phyloP scores from a whole-genome alignment of 2,113 vertebrate species.

The Danio rerio region DNA sequence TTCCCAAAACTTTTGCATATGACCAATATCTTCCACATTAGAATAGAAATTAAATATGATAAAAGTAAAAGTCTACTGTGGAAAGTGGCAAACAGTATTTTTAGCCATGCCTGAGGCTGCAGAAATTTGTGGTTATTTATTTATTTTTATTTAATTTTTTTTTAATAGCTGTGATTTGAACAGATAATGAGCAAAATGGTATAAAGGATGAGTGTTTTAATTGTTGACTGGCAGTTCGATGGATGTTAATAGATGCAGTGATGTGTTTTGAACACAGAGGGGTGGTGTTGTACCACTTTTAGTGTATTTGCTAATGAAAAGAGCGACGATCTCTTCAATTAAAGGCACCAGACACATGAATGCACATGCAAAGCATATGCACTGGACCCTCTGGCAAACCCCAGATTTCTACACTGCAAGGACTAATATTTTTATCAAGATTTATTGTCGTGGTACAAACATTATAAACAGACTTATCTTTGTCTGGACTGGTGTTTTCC shows the following conservation, averaged over 20 bases:
- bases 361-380: constrained; percentile 22
- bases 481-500: not conserved
- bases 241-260: not conserved
- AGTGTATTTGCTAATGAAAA: not conserved
- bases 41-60: constrained; percentile 8
- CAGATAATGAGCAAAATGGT: not conserved
- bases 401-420: not conserved
- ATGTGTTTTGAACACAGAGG: constrained; percentile 57
- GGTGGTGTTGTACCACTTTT: constrained; percentile 60
- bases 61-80: constrained; percentile 23
- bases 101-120: not conserved
- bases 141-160: too few relatives aligned
- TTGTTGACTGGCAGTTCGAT: not conserved
- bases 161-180: not conserved
- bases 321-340: not conserved
- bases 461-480: not conserved
- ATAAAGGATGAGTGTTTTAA: not conserved
- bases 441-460: not conserved
- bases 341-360: constrained; percentile 27
- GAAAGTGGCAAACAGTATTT: not conserved
- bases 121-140: not conserved
- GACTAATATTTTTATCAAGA: not conserved
- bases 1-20: too few relatives aligned
- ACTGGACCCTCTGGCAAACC: not conserved
- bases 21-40: too few relatives aligned